Conservation (phyloP, 1,140 invertebrate species). For the Drosophila nebulosa region DNA sequence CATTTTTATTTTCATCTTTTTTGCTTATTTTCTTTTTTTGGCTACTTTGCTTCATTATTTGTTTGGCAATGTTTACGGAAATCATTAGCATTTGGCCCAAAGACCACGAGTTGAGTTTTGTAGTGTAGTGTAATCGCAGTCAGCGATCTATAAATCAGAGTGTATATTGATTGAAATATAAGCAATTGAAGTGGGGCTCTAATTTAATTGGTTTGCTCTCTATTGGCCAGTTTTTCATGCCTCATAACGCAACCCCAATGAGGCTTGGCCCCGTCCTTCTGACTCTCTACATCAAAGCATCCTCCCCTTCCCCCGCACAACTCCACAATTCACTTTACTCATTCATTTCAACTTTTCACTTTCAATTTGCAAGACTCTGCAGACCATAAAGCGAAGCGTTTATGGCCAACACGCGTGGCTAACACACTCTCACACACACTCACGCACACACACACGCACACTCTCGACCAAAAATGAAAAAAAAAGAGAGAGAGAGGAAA, state of each 20-base stretch:
- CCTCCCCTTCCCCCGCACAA: neutral
- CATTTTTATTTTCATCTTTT: neutral
- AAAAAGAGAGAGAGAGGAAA: slow-evolving; percentile 9
- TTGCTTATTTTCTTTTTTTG: neutral
- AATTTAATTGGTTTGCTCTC: neutral
- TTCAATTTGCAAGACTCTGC: slow-evolving; percentile 68
- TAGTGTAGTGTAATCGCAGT: neutral
- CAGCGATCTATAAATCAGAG: slow-evolving; percentile 25
- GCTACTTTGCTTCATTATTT: slow-evolving; percentile 45
- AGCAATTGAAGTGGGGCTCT: slow-evolving; percentile 30
- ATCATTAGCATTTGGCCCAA: slow-evolving; percentile 46
- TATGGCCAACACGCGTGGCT: slow-evolving; percentile 73
- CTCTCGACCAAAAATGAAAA: slow-evolving; percentile 17
- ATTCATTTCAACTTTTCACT: slow-evolving; percentile 74
- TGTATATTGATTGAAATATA: slow-evolving; percentile 20
- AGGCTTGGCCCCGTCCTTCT: slow-evolving; percentile 16
- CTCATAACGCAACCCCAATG: slow-evolving; percentile 54
- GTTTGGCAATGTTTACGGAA: slow-evolving; percentile 55
- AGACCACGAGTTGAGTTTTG: neutral
- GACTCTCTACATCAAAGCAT: neutral
- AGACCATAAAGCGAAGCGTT: slow-evolving; percentile 67
- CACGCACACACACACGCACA: slow-evolving; percentile 17
- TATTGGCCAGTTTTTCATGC: slow-evolving; percentile 42
- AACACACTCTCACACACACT: slow-evolving; percentile 26
- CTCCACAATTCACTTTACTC: slow-evolving; percentile 26